phyloP scores from a whole-genome alignment of 2,113 vertebrate genomes.

The Eolophus roseicapilla region DNA sequence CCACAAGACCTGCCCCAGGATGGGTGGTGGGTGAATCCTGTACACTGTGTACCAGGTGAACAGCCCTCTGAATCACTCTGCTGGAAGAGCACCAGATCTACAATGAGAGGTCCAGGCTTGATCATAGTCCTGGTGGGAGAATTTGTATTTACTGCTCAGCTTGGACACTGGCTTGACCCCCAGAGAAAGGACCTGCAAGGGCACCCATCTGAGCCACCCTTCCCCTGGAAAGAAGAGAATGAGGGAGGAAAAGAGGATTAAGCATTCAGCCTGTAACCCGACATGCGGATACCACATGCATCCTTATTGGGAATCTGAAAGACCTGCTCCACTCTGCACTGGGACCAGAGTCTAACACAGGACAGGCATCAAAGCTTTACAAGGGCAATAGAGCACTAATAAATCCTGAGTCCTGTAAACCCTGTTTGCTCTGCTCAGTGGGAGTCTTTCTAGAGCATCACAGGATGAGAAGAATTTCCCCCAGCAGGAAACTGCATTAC shows the following conservation, averaged over 20 bases:
- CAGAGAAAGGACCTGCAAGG: neutral
- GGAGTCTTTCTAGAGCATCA: neutral
- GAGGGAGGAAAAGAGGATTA: neutral
- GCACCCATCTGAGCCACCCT: neutral
- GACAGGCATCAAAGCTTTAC: neutral
- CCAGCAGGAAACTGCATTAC: neutral
- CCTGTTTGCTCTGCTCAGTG: neutral
- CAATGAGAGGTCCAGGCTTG: accelerated
- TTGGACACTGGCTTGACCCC: neutral
- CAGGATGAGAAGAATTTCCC: neutral
- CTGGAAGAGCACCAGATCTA: neutral
- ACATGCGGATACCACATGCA: neutral
- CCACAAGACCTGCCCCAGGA: neutral
- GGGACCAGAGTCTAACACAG: neutral
- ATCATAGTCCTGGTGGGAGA: neutral
- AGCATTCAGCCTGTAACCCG: neutral
- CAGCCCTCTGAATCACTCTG: neutral
- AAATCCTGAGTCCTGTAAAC: neutral
- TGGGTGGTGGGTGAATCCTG: neutral
- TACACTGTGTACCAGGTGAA: neutral
- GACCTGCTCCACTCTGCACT: neutral
- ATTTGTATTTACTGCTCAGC: neutral
- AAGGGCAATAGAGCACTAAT: neutral
- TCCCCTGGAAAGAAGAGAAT: neutral
- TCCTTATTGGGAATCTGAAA: neutral